Conservation (phyloP, 2,888 invertebrate genomes). For the Adelognathus sp. region DNA sequence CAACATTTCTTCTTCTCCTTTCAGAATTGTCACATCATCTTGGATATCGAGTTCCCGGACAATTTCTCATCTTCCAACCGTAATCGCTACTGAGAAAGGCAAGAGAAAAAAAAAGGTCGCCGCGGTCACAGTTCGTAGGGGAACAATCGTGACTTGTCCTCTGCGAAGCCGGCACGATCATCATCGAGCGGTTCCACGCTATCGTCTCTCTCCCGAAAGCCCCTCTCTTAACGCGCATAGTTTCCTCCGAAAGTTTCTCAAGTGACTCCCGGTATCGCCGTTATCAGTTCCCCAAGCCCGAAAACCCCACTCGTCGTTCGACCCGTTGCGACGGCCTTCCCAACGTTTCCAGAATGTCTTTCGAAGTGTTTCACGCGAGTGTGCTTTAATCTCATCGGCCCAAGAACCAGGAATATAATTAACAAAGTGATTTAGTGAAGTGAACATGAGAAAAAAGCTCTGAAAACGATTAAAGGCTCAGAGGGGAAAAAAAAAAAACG, state of each 20-base stretch:
- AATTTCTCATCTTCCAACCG: neutral
- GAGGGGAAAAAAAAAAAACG: neutral
- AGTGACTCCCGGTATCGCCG: neutral
- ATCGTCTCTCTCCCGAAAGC: neutral
- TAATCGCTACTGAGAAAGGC: neutral
- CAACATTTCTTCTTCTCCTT: too few species aligned
- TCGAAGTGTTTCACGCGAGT: neutral
- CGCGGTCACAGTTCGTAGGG: conserved; percentile 27
- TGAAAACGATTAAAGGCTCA: too few species aligned
- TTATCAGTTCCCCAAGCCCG: neutral
- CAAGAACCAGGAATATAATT: neutral
- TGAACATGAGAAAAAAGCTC: neutral
- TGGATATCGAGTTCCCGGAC: too few species aligned
- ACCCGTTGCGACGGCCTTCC: neutral
- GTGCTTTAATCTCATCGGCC: neutral
- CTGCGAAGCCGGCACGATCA: neutral
- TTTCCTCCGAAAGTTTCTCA: neutral
- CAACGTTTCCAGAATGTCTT: neutral
- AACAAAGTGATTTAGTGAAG: neutral
- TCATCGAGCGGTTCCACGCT: neutral
- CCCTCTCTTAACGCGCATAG: neutral
- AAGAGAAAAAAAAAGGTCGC: conserved; percentile 43
- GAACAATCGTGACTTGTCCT: conserved; percentile 47
- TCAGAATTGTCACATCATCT: too few species aligned
- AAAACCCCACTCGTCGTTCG: neutral